Conservation (phyloP, 1,140 invertebrate genomes). For the Heliothis subflexa region DNA sequence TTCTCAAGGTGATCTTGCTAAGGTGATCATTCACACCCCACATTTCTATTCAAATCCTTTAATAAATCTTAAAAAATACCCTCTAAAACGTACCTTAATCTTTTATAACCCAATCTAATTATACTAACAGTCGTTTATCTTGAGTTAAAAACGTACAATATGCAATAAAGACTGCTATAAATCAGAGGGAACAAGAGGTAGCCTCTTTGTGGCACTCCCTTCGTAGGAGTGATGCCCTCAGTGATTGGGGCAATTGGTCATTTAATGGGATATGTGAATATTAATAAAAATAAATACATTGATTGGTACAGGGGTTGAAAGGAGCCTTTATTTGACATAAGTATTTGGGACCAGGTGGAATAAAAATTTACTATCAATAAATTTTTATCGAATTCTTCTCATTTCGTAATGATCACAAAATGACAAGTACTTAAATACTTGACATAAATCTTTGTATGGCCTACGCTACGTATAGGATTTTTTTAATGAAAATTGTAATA, state of each 20-base stretch:
- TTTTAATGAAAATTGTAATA: too few relatives aligned
- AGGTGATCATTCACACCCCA: neutral
- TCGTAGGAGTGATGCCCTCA: conserved; percentile 36
- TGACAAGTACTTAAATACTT: too few relatives aligned
- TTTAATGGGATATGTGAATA: neutral
- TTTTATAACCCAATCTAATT: conserved; percentile 40
- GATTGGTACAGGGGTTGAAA: too few relatives aligned
- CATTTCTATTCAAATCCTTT: neutral
- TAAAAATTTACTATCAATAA: too few relatives aligned
- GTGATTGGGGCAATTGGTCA: conserved; percentile 1
- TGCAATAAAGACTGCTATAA: conserved; percentile 39
- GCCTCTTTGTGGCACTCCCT: conserved; percentile 29
- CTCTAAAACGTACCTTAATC: conserved; percentile 19
- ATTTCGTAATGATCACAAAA: too few relatives aligned
- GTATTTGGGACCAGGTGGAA: too few relatives aligned
- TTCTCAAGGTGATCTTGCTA: too few relatives aligned
- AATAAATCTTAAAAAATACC: conserved; percentile 13
- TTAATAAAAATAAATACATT: neutral
- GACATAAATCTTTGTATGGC: too few relatives aligned
- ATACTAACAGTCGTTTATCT: conserved; percentile 38
- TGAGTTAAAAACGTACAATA: conserved; percentile 41
- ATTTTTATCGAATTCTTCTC: too few relatives aligned
- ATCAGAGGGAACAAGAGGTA: conserved; percentile 26
- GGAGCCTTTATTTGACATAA: too few relatives aligned
- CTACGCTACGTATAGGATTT: too few relatives aligned